Evolutionary conservation across 2,113 vertebrate genomes (phyloP).

Genomic region (Danionella cerebrum): DNA sequence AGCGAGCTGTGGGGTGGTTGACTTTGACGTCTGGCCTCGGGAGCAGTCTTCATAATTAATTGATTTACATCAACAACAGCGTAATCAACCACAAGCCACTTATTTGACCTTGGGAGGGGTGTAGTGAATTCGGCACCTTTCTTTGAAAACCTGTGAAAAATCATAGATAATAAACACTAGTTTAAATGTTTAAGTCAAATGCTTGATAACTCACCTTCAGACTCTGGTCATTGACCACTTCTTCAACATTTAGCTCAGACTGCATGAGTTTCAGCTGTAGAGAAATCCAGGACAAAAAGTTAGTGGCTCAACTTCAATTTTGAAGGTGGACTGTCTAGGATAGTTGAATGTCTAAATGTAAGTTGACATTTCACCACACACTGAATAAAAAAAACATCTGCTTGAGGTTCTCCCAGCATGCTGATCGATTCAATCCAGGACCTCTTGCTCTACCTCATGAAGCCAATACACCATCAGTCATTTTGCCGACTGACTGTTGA

Average conservation of each 20-base stretch:
- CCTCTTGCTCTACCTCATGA: no score
- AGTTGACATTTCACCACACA: no score
- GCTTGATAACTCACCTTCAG: constrained; percentile 75
- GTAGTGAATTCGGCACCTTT: constrained; percentile 83
- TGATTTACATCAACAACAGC: background rate
- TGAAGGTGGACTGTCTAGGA: no score
- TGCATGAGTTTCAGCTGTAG: constrained; percentile 93
- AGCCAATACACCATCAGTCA: no score
- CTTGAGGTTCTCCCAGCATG: no score
- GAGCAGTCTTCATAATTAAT: background rate
- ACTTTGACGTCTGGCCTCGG: background rate
- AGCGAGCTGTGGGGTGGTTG: background rate
- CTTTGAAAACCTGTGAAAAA: constrained; percentile 75
- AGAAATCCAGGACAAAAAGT: constrained; percentile 20
- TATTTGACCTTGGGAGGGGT: constrained; percentile 74
- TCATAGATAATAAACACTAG: background rate
- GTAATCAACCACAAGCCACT: constrained; percentile 50
- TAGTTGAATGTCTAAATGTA: no score
- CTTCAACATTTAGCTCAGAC: constrained; percentile 95
- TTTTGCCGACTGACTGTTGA: no score
- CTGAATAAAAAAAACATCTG: no score
- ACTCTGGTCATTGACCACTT: constrained; percentile 96
- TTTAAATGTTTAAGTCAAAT: background rate
- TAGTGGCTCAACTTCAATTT: no score
- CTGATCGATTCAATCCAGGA: no score